A percentile compares a stretch with the other conserved stretches of the same genome.
phyloP scores from a whole-genome alignment of 2,797 vertebrate species.

The Alcedo quadribrachys region DNA sequence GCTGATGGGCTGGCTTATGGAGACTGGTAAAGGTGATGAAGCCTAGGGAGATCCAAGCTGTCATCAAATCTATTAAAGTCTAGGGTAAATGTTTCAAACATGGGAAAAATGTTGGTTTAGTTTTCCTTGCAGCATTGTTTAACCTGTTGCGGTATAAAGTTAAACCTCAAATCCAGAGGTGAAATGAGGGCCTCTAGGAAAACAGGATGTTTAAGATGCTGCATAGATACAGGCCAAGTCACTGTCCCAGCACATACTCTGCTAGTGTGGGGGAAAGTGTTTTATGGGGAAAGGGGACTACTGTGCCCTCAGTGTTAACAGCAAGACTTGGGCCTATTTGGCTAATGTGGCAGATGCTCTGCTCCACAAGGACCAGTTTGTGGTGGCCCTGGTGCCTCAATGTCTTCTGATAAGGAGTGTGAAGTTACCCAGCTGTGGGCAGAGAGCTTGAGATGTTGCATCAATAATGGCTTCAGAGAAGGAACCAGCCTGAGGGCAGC shows the following conservation, averaged over 20 bases:
- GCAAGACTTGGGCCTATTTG: neutral
- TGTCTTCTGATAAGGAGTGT: neutral
- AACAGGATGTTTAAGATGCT: neutral
- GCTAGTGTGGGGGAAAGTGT: accelerated
- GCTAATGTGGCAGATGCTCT: neutral
- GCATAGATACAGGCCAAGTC: neutral
- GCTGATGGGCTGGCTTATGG: neutral
- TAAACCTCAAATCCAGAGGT: neutral
- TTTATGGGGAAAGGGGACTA: neutral
- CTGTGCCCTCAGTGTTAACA: neutral
- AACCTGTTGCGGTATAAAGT: neutral
- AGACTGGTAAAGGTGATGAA: neutral
- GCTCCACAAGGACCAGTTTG: neutral
- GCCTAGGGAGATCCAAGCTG: neutral
- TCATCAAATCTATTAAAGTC: neutral
- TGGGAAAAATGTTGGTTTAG: neutral
- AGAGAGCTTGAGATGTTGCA: neutral
- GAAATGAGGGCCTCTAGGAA: neutral
- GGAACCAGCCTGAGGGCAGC: neutral
- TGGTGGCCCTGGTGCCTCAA: neutral
- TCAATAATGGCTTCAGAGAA: neutral
- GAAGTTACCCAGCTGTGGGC: accelerated
- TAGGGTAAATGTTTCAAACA: neutral
- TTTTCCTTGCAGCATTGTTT: neutral
- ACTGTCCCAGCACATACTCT: neutral